phyloP scores from a whole-genome alignment of 2,888 invertebrate species.

The Ommatoiulus sabulosus region DNA sequence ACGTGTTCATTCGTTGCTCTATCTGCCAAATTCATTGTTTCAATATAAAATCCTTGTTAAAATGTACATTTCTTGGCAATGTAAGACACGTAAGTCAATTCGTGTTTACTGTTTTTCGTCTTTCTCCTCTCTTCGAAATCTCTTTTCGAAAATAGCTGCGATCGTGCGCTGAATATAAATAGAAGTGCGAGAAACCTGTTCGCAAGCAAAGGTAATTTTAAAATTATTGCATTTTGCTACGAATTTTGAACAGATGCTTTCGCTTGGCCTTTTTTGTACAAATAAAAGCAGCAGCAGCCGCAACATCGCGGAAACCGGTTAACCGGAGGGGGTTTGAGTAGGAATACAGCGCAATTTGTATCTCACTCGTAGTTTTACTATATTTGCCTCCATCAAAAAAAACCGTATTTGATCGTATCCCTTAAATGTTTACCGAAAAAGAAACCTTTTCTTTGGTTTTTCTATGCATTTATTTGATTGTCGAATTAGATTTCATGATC shows the following conservation, averaged over 20 bases:
- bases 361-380: neutral
- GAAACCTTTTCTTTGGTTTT: neutral
- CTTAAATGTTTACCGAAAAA: constrained; percentile 10
- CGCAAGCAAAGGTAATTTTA: neutral
- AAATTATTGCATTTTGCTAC: constrained; percentile 26
- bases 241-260: constrained; percentile 38
- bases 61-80: constrained; percentile 1
- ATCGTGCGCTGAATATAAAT: constrained; percentile 18
- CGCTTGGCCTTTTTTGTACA: neutral
- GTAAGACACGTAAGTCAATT: constrained; percentile 43
- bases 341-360: neutral
- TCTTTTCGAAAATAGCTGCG: constrained; percentile 26
- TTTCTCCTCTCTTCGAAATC: constrained; percentile 5
- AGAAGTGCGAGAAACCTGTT: constrained; percentile 13
- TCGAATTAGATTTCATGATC: neutral
- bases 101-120: constrained; percentile 11
- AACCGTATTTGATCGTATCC: neutral
- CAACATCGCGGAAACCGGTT: neutral
- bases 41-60: constrained; percentile 6
- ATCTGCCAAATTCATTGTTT: constrained; percentile 26
- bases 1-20: neutral
- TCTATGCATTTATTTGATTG: neutral
- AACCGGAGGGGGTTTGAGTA: neutral
- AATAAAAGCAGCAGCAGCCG: neutral
- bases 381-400: constrained; percentile 13